Evolutionary conservation across 2,797 vertebrate genomes (phyloP).

Genomic region (Pterois miles): DNA sequence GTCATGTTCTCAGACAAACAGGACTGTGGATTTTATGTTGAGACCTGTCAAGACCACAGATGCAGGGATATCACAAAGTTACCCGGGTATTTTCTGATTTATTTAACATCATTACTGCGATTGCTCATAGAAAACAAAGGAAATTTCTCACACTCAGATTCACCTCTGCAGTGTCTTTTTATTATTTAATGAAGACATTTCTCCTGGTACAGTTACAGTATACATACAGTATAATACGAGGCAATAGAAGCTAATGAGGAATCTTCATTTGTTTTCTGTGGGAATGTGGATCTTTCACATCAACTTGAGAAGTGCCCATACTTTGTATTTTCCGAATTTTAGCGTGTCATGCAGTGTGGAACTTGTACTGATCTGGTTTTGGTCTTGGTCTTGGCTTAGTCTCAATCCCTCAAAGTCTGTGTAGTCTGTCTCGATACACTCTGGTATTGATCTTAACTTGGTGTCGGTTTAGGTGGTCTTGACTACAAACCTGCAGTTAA

Average conservation of each 20-base stretch:
- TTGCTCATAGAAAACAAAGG: background rate
- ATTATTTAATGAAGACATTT: background rate
- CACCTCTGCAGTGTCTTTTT: background rate
- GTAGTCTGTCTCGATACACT: too few species aligned
- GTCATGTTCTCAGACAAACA: background rate
- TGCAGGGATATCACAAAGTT: background rate
- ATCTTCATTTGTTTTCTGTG: background rate
- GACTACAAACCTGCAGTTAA: background rate
- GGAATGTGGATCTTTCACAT: background rate
- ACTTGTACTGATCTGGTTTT: background rate
- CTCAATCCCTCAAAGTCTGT: background rate
- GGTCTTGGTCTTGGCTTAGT: background rate
- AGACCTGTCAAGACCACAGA: background rate
- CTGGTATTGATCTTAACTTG: too few species aligned
- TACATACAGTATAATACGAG: background rate
- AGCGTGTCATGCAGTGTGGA: background rate
- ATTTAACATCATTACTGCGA: background rate
- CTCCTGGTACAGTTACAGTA: background rate
- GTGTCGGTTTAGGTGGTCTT: background rate
- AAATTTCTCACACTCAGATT: background rate
- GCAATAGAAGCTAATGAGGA: background rate
- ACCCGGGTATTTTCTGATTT: background rate
- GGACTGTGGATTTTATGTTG: background rate
- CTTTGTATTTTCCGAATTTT: background rate
- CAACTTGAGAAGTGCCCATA: background rate